Evolutionary conservation across 2,888 invertebrate genomes (phyloP).

Genomic region (Dasypolia templi): DNA sequence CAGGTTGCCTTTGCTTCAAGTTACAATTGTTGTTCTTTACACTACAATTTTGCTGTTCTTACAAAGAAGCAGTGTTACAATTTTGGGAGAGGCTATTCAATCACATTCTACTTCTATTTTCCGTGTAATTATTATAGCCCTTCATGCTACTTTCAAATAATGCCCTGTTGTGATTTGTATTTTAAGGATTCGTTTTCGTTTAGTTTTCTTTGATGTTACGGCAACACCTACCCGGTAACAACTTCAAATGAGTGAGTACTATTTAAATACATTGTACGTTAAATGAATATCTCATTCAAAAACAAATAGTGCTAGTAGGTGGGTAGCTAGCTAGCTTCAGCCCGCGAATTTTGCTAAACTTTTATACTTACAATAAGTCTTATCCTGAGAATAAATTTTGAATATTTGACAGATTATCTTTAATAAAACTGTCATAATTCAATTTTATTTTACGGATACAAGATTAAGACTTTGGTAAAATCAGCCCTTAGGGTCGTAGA

Average conservation of each 20-base stretch:
- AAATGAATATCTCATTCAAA: background rate
- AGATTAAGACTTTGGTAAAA: too few species aligned
- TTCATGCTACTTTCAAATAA: background rate
- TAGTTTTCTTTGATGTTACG: background rate
- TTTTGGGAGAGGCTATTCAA: background rate
- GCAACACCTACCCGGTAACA: background rate
- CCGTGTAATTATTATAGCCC: background rate
- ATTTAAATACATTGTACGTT: too few species aligned
- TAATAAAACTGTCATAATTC: too few species aligned
- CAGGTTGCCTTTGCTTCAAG: background rate
- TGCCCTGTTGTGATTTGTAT: background rate
- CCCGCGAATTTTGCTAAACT: too few species aligned
- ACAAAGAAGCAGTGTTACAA: background rate
- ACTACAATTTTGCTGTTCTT: slow-evolving; percentile 9
- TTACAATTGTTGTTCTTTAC: background rate
- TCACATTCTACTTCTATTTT: background rate
- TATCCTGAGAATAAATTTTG: too few species aligned
- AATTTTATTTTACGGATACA: too few species aligned
- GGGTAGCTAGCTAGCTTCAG: too few species aligned
- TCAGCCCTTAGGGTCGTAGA: too few species aligned
- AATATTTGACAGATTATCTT: too few species aligned
- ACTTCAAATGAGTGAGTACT: background rate
- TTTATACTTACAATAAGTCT: too few species aligned
- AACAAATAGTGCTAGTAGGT: too few species aligned
- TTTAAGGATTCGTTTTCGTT: background rate